Evolutionary conservation across 2,797 vertebrate genomes (phyloP).

Genomic region (Propithecus deckenii): DNA sequence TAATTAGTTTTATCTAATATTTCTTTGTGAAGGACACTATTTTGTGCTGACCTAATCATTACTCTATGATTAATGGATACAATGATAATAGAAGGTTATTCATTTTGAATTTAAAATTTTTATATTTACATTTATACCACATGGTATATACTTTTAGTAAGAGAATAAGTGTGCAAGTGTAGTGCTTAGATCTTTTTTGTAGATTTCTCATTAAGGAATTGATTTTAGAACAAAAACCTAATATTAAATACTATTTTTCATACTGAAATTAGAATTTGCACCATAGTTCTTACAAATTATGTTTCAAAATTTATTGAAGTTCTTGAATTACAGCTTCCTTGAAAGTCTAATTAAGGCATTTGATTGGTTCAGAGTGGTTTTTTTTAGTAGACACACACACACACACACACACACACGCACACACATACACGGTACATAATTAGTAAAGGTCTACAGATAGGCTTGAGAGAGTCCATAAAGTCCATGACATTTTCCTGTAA

Average conservation of each 20-base stretch:
- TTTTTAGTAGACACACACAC: too few relatives aligned
- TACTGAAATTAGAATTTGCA: not conserved
- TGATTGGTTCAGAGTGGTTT: not conserved
- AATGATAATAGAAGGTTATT: not conserved
- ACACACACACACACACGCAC: too few relatives aligned
- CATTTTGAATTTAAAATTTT: not conserved
- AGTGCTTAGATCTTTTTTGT: not conserved
- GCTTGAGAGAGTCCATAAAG: not conserved
- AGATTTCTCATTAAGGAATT: not conserved
- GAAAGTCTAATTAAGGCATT: not conserved
- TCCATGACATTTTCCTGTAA: not conserved
- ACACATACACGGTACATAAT: not conserved
- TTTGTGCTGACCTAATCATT: constrained; percentile 32
- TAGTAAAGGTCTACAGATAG: not conserved
- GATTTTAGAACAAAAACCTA: not conserved
- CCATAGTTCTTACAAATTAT: not conserved
- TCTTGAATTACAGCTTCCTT: not conserved
- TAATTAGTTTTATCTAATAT: constrained; percentile 51
- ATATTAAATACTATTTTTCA: not conserved
- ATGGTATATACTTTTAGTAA: not conserved
- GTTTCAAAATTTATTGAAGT: not conserved
- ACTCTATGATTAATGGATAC: not conserved
- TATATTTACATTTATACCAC: not conserved
- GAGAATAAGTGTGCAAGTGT: not conserved
- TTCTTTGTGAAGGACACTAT: constrained; percentile 44